These are phyloP conservation scores for Nesoenas mayeri DNA, from an alignment of 2,113 vertebrate species.

Conservation along the genomic window DNA sequence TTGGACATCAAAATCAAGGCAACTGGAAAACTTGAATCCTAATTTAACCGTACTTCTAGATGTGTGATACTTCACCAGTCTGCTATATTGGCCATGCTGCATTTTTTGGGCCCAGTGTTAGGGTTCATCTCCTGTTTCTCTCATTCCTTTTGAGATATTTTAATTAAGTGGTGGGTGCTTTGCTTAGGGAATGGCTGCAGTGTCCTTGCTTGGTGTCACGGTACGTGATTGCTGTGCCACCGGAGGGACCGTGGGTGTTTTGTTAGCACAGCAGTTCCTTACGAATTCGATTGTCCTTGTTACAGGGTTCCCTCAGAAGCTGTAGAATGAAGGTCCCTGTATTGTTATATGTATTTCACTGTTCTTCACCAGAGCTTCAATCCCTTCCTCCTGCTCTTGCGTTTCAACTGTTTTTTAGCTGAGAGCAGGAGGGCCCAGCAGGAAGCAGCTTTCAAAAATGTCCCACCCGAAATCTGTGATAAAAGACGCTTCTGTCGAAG, in stretches of 20 bases:
- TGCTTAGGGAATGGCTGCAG: neutral
- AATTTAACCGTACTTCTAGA: neutral
- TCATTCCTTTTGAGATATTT: neutral
- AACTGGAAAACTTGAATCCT: neutral
- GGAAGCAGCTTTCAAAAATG: neutral
- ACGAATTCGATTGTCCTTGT: slow-evolving; percentile 27
- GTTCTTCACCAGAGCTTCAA: neutral
- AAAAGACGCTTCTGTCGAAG: neutral
- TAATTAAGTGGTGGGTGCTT: neutral
- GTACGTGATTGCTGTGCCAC: neutral
- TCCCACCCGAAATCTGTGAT: fast-evolving
- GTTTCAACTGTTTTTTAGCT: neutral
- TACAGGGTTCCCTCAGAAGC: neutral
- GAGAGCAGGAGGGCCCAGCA: neutral
- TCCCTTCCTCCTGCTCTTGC: neutral
- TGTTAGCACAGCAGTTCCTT: slow-evolving; percentile 36
- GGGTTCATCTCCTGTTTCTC: neutral
- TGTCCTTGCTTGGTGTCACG: neutral
- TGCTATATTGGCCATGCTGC: neutral
- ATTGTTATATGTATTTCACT: neutral
- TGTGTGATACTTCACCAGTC: neutral
- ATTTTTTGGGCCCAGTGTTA: neutral
- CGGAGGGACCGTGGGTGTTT: neutral
- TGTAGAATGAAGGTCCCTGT: slow-evolving; percentile 3
- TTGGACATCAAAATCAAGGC: neutral